Evolutionary conservation across 2,888 invertebrate species (phyloP).

Genomic region (Junonia oenone): DNA sequence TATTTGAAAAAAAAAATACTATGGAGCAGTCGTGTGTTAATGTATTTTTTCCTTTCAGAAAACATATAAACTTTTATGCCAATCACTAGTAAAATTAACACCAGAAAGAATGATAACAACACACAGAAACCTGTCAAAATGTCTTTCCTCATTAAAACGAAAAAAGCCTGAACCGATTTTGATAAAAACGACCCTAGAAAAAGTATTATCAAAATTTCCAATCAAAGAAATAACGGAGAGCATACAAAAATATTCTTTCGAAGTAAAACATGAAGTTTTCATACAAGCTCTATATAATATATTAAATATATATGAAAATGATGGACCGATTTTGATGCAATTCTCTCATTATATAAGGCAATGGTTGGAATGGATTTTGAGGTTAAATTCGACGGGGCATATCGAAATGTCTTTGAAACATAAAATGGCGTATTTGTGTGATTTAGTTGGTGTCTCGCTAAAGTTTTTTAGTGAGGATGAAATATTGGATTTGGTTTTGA

Average conservation of each 20-base stretch:
- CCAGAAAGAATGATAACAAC: background rate
- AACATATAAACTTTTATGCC: background rate
- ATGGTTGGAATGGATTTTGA: constrained; percentile 15
- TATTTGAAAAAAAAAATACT: too few relatives aligned
- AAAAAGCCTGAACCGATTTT: background rate
- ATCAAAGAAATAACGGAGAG: constrained; percentile 34
- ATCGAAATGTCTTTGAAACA: constrained; percentile 12
- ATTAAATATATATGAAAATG: constrained; percentile 21
- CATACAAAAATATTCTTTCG: constrained; percentile 33
- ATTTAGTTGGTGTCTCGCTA: constrained; percentile 40
- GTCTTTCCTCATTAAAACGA: constrained; percentile 24
- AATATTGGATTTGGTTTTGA: constrained; percentile 27
- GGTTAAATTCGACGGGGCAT: constrained; percentile 12
- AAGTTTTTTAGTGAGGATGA: constrained; percentile 28
- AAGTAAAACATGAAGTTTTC: constrained; percentile 22
- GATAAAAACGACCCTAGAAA: background rate
- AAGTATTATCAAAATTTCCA: constrained; percentile 17
- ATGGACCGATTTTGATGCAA: constrained; percentile 14
- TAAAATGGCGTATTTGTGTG: constrained; percentile 34
- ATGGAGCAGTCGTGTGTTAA: background rate
- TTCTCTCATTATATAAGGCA: background rate
- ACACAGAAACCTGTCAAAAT: constrained; percentile 26
- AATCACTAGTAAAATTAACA: background rate
- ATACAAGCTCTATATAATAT: constrained; percentile 34
- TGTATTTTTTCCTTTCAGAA: background rate